Evolutionary conservation across 2,888 invertebrate genomes (phyloP).

Genomic region (Merodon equestris): DNA sequence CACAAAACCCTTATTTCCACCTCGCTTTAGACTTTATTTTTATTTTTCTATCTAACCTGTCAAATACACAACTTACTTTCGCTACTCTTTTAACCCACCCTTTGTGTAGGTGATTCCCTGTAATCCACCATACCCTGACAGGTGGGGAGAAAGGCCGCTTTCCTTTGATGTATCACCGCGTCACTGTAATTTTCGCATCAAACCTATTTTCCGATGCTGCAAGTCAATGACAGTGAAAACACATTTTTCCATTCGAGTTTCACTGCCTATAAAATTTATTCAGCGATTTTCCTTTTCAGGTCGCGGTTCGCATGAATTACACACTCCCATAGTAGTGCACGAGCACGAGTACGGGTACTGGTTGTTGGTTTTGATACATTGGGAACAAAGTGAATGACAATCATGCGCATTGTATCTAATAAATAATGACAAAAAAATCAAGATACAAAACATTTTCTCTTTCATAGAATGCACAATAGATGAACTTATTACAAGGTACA

Average conservation of each 20-base stretch:
- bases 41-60: too few species aligned
- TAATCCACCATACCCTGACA: too few species aligned
- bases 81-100: too few species aligned
- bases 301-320: slow-evolving; percentile 50
- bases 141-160: too few species aligned
- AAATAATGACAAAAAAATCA: neutral
- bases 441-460: slow-evolving; percentile 41
- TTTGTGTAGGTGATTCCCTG: too few species aligned
- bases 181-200: slow-evolving; percentile 11
- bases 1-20: too few species aligned
- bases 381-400: slow-evolving; percentile 43
- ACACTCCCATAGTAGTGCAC: neutral
- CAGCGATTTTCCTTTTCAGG: slow-evolving; percentile 41
- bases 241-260: slow-evolving; percentile 54
- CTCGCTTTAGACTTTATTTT: too few species aligned
- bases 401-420: slow-evolving; percentile 49
- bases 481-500: slow-evolving; percentile 33
- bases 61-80: too few species aligned
- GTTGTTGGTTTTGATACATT: slow-evolving; percentile 17
- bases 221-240: slow-evolving; percentile 60
- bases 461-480: slow-evolving; percentile 44
- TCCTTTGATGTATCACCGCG: too few species aligned
- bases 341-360: slow-evolving; percentile 2
- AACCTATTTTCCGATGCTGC: slow-evolving; percentile 17
- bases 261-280: slow-evolving; percentile 54